Evolutionary conservation across 2,888 invertebrate genomes (phyloP), one percentile per base, ranked within the genome.

Genomic region (Meteorus colon): DNA sequence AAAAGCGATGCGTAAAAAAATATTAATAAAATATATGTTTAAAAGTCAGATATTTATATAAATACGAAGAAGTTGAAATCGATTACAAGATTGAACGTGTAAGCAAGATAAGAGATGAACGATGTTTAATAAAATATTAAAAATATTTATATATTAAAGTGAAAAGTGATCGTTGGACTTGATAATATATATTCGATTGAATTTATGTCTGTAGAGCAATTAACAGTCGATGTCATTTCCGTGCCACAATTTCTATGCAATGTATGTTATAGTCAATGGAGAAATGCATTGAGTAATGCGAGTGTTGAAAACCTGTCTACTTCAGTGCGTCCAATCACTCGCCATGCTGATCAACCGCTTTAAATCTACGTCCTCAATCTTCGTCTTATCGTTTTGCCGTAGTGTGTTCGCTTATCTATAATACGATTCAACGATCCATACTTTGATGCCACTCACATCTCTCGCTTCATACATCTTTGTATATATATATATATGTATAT

Each of bases 31-130:
- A 55, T 16, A 55, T n/a, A 4, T 51, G 14, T 55, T 34, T 70
- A 16, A 70, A 70, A 59, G 60, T 59, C 59, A 37, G 41, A 70
- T 70, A 31, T 41, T 59, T 59, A 55, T 70, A 48, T 6, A 12
- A n/a, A 59, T 70, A 16, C 14, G 27, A 6, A 24, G 69, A 70
- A 60, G 10, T 34, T 24, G 34, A 19, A 70, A 70, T 70, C 37
- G 27, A 59, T 70, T 70, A n/a, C 6, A 8, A 1, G n/a, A 63
- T 63, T 34, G 63, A 29, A 34, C 4, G n/a, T 2, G 34, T 34
- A 31, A 63, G n/a, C 6, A n/a, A 19, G 29, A 41, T 41, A n/a
- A 63, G 5, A 16, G 31, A 63, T n/a, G 63, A 34, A 48, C 34
- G 34, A 63, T 19, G 19, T 12, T 31, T 8, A 63, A 63, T 63